Evolutionary conservation across 2,888 invertebrate genomes (phyloP).

Genomic region (Allygus modestus): DNA sequence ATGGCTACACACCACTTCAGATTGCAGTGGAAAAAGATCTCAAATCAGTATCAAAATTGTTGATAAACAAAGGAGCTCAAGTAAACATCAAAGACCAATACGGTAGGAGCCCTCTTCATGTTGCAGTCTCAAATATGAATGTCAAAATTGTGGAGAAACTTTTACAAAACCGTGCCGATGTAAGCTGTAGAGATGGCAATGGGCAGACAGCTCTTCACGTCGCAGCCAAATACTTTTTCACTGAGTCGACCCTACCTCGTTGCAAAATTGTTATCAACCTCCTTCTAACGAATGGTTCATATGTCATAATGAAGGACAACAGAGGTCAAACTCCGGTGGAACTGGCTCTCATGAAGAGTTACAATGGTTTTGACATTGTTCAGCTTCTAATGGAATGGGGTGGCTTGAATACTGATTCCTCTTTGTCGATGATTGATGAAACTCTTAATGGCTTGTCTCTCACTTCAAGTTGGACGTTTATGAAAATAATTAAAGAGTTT

Average conservation of each 20-base stretch:
- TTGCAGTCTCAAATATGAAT: conserved; percentile 24
- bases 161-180: conserved; percentile 47
- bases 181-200: neutral
- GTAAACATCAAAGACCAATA: conserved; percentile 7
- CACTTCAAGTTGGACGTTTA: neutral
- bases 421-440: neutral
- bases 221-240: neutral
- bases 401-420: conserved; percentile 9
- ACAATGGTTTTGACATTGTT: neutral
- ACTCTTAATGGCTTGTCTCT: neutral
- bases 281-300: neutral
- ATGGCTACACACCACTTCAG: conserved; percentile 25
- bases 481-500: neutral
- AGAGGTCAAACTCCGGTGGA: conserved; percentile 12
- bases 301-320: neutral
- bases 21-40: conserved; percentile 10
- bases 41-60: neutral
- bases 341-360: neutral
- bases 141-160: conserved; percentile 53
- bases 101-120: conserved; percentile 58
- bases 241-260: neutral
- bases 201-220: conserved; percentile 28
- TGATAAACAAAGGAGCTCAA: conserved; percentile 57
- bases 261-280: conserved; percentile 3
- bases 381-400: conserved; percentile 12